A percentile compares a stretch with the other conserved stretches of the same genome.
These are phyloP conservation scores for Agrilus biguttatus DNA, from an alignment of 2,888 invertebrate species.

Conservation along the genomic window DNA sequence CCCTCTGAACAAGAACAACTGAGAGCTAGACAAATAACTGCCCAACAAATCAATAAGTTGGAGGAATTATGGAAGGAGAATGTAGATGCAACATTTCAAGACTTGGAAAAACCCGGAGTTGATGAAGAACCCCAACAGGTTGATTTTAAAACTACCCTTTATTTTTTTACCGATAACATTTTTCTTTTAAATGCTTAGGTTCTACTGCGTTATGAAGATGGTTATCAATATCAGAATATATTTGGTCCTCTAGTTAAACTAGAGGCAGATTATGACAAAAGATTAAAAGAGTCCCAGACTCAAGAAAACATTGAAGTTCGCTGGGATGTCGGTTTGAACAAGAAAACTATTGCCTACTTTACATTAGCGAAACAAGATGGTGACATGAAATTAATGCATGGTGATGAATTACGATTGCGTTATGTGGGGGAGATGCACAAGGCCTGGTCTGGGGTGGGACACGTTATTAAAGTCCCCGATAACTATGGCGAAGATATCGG, in stretches of 20 bases:
- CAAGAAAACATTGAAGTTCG: conserved; percentile 96
- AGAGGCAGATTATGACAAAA: conserved; percentile 97
- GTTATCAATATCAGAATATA: conserved; percentile 97
- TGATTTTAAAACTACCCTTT: conserved; percentile 15
- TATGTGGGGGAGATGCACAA: conserved; percentile 88
- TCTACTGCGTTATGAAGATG: conserved; percentile 79
- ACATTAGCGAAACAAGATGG: conserved; percentile 94
- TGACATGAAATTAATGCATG: conserved; percentile 98
- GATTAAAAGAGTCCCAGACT: conserved; percentile 94
- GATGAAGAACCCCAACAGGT: conserved; percentile 97
- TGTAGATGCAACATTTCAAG: conserved; percentile 94
- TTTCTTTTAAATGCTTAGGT: conserved; percentile 15
- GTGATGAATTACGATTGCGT: conserved; percentile 87
- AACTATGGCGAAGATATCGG: conserved; percentile 98
- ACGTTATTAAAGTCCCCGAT: conserved; percentile 91
- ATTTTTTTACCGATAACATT: background rate
- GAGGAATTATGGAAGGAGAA: conserved; percentile 99
- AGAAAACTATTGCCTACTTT: conserved; percentile 95
- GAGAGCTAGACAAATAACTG: conserved; percentile 90
- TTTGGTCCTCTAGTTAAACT: conserved; percentile 93
- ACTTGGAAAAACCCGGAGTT: conserved; percentile 94
- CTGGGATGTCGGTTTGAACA: conserved; percentile 97
- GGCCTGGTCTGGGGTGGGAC: conserved; percentile 95
- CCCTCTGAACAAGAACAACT: conserved; percentile 94
- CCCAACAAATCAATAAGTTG: conserved; percentile 92